These are phyloP conservation scores for Dolichallabes microphthalmus DNA, from an alignment of 2,113 vertebrate genomes.

Conservation along the genomic window DNA sequence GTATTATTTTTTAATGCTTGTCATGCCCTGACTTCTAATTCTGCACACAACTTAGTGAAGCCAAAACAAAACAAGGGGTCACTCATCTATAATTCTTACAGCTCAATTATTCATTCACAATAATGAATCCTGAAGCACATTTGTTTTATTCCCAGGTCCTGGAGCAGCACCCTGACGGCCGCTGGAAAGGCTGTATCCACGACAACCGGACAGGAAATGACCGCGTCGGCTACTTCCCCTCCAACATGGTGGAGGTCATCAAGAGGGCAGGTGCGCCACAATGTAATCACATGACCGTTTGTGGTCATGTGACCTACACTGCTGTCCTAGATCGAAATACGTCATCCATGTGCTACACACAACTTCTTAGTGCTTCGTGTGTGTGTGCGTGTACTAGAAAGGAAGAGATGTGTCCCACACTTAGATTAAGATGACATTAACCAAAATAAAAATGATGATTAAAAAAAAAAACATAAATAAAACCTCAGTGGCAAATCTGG, in stretches of 20 bases:
- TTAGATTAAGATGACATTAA: slow-evolving; percentile 5
- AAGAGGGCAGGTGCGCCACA: slow-evolving; percentile 90
- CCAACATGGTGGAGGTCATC: slow-evolving; percentile 93
- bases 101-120: background rate
- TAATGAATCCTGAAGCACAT: background rate
- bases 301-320: slow-evolving; percentile 37
- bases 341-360: slow-evolving; percentile 34
- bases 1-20: too few species aligned
- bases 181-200: slow-evolving; percentile 98
- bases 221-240: slow-evolving; percentile 96
- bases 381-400: background rate
- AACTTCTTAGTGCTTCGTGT: slow-evolving; percentile 36
- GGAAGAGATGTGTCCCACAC: background rate
- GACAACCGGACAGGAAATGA: slow-evolving; percentile 98
- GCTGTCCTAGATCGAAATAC: slow-evolving; percentile 22
- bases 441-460: background rate
- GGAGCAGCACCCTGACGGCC: slow-evolving; percentile 93
- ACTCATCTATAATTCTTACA: background rate
- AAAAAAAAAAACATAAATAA: background rate
- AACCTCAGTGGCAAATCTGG: background rate
- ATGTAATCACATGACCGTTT: slow-evolving; percentile 55
- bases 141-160: slow-evolving; percentile 77
- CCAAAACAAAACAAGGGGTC: too few species aligned
- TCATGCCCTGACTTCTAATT: background rate
- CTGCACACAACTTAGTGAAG: too few species aligned